Base-by-base conservation (phyloP, 2,888 invertebrate species). In the Agrotis segetum region DNA sequence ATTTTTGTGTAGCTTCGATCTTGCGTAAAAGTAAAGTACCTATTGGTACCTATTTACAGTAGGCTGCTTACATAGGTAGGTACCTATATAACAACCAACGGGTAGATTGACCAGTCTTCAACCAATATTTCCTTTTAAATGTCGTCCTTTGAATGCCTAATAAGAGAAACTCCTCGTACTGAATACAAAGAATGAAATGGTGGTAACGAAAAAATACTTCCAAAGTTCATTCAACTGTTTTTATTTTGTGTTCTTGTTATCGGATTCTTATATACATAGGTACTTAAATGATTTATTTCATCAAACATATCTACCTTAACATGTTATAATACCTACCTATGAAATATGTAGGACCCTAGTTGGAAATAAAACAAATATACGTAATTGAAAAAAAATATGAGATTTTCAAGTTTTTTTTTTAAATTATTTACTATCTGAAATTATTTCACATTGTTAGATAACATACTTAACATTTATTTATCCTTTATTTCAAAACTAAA, bases 61-160 rank as follows among this genome's bases (percentile, higher is more conserved):
- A 29, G n/a, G 11, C 29, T 24, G 24, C 21, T 6, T 64, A 66
- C 71, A 19, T 44, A 55, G 24, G 24, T 24, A 24, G n/a, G n/a
- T 24, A 24, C n/a, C n/a, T 24, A 2, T 7, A 34, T 24, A 29
- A 74, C 34, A 9, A 34, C n/a, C 72, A 78, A 79, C 69, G 69
- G 74, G 79, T 81, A 74, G 77, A 82, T 79, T 81, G 81, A 81
- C 71, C 71, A 71, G 76, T 62, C 79, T 79, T 87, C 88, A 88
- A 79, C 89, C 93, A 92, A 94, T 95, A 95, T 95, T 95, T 95
- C 95, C 95, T 95, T 95, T 94, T 94, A 94, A 90, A 93, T 91
- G 91, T 90, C 90, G 91, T 92, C 92, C 92, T 92, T 93, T 94
- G 96, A 95, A 96, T 96, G 88, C 90, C 86, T 94, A 96, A 96